phyloP scores from a whole-genome alignment of 2,113 vertebrate species.

The Oophaga pumilio region DNA sequence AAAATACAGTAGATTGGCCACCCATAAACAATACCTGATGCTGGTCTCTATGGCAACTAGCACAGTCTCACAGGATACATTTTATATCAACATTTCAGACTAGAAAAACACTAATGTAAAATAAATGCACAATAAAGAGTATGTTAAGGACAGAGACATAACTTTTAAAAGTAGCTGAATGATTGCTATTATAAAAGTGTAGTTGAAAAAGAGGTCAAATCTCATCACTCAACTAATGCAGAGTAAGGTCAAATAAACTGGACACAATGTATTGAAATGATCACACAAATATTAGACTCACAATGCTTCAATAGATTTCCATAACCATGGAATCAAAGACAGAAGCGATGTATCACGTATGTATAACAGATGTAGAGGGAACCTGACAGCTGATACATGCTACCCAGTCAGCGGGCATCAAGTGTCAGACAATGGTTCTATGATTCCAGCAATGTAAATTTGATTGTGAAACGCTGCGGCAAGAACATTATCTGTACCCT shows the following conservation, averaged over 20 bases:
- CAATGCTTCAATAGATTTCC: not conserved
- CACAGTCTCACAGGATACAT: constrained; percentile 5
- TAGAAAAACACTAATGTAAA: constrained; percentile 14
- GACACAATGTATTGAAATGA: not conserved
- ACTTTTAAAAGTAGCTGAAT: not conserved
- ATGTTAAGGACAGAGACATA: constrained; percentile 21
- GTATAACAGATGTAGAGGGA: too few species aligned
- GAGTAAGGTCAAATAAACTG: not conserved
- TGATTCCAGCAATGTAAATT: too few species aligned
- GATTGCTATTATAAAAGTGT: not conserved
- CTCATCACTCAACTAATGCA: not conserved
- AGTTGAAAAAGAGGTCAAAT: not conserved
- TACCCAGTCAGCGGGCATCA: too few species aligned
- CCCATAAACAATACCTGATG: constrained; percentile 16
- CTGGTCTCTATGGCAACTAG: constrained; percentile 12
- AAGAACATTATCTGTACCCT: too few species aligned
- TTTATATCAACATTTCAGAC: constrained; percentile 10
- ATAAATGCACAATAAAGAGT: not conserved
- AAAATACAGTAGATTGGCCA: constrained; percentile 8
- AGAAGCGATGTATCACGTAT: too few species aligned
- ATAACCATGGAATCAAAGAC: too few species aligned
- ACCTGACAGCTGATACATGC: too few species aligned
- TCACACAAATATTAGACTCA: not conserved
- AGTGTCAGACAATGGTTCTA: too few species aligned
- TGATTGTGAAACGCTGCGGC: too few species aligned